Evolutionary conservation across 2,888 invertebrate genomes (phyloP), one percentile per base, ranked within the genome.

Genomic region (Nephrotoma guestfalica): DNA sequence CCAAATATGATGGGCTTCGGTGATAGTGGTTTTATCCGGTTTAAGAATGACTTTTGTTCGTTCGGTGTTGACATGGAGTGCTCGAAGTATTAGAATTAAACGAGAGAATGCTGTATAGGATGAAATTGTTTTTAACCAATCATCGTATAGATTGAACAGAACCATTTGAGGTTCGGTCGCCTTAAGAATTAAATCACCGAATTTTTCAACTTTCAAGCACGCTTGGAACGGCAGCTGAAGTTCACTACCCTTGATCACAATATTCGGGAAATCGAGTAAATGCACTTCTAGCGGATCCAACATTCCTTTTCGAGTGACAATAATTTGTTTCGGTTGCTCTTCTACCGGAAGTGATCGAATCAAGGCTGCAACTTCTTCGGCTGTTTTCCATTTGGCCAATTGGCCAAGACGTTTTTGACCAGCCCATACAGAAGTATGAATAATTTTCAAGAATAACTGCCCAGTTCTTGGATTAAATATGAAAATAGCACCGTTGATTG

Each of bases 141-240:
- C 99, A 90, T 99, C 99, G 89, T 99, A 99, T 86, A 99, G 93
- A 92, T 99, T 99, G 93, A 99, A 99, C 43, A 99, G 93, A 83
- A 99, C 99, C 99, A 99, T 99, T 92, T 99, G 99, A 0, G 99
- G 99, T 90, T 99, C 99, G 0, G 99, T 99, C 0, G 99, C 99
- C 92, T 99, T 99, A 87, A 99, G 93, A 90, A 99, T 99, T 87
- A 99, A 93, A 92, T 99, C 99, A 87, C 99, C 99, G 90, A 99
- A 99, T 93, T 99, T 99, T 93, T 99, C 99, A 86, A 99, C 98
- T 91, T 99, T 99, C 71, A 99, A 93, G 91, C 99, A 99, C 6
- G 99, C 99, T 91, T 99, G 98, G 96, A 99, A 99, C 0, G 99
- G 99, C 89, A 99, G 92, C 92, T 99, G 99, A 88, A 99, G 93